Conservation (phyloP, 2,888 invertebrate genomes). For the Eutolmus rufibarbis region DNA sequence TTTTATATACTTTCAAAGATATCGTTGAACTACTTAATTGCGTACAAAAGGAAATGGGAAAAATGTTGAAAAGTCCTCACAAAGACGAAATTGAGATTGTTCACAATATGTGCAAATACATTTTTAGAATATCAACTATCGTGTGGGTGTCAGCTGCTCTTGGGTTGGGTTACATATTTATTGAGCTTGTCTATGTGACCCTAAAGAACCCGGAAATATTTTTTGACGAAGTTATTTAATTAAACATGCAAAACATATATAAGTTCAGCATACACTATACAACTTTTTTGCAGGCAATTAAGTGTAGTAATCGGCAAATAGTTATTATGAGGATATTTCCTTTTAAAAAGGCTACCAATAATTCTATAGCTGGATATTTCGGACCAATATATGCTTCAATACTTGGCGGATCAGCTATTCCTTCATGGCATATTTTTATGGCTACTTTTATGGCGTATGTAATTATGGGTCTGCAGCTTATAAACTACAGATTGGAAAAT, state of each 20-base stretch:
- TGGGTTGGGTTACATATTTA: neutral
- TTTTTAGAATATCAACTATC: neutral
- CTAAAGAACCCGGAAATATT: neutral
- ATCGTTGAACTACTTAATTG: neutral
- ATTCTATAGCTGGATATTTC: neutral
- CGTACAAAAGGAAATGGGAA: neutral
- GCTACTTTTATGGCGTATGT: neutral
- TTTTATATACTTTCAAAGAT: neutral
- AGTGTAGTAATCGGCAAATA: neutral
- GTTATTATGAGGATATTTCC: neutral
- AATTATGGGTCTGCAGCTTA: neutral
- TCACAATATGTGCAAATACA: neutral
- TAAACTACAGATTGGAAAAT: neutral
- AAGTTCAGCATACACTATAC: neutral
- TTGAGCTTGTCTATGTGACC: neutral
- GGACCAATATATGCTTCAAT: neutral
- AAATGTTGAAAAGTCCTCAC: neutral
- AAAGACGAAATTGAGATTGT: neutral
- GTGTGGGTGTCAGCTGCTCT: neutral
- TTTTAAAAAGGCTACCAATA: neutral
- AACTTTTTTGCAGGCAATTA: neutral
- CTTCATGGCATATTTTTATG: neutral
- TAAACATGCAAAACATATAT: neutral
- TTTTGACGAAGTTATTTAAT: neutral
- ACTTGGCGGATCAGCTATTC: neutral